Evolutionary conservation across 1,140 invertebrate genomes (phyloP).

Genomic region (Anagrus nilaparvatae): DNA sequence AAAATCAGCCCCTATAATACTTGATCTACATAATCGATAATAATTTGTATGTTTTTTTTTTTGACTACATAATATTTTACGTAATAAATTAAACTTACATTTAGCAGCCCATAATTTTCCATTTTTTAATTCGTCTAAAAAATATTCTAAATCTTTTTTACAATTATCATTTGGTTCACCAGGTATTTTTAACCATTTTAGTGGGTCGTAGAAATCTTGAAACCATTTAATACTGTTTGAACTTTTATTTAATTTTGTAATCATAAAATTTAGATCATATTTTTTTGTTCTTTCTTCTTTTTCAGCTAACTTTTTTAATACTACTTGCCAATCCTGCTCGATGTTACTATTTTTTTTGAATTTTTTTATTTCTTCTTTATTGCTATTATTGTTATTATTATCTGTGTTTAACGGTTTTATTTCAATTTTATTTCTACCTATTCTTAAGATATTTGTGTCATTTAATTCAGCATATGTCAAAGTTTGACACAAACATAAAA

Average conservation of each 20-base stretch:
- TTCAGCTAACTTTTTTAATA: constrained; percentile 23
- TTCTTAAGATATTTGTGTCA: neutral
- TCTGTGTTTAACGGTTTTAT: too few relatives aligned
- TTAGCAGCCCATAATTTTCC: constrained; percentile 58
- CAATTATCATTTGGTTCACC: constrained; percentile 39
- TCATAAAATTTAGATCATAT: constrained; percentile 36
- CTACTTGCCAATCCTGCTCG: constrained; percentile 36
- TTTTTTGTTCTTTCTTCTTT: constrained; percentile 23
- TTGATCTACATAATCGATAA: too few relatives aligned
- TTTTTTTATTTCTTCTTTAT: constrained; percentile 14
- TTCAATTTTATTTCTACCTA: neutral
- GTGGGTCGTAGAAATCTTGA: constrained; percentile 52
- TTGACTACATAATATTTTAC: too few relatives aligned
- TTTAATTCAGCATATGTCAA: neutral
- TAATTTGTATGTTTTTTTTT: too few relatives aligned
- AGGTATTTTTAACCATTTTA: constrained; percentile 48
- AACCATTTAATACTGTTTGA: constrained; percentile 51
- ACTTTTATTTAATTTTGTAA: constrained; percentile 27
- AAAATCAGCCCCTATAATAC: too few relatives aligned
- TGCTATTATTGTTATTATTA: neutral
- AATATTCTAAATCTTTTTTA: constrained; percentile 44
- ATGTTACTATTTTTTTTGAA: constrained; percentile 39
- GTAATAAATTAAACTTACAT: constrained; percentile 51
- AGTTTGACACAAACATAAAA: neutral
- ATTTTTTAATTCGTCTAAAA: constrained; percentile 45